These are phyloP conservation scores for Todiramphus chloris DNA, from an alignment of 2,113 vertebrate species.

Conservation along the genomic window DNA sequence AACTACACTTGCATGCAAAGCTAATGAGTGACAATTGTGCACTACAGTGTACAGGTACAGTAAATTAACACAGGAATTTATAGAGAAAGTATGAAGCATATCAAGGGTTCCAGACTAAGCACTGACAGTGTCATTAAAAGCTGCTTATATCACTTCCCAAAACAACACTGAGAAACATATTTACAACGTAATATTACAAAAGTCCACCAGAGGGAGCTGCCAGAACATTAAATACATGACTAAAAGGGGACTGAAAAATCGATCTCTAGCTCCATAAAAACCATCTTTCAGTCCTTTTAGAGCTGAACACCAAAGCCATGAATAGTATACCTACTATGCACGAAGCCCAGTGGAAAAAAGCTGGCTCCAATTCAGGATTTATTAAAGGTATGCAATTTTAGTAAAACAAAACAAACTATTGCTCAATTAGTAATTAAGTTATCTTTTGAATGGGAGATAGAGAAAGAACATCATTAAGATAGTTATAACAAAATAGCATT, in stretches of 20 bases:
- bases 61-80: background rate
- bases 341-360: background rate
- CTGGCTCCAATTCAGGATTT: background rate
- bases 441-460: background rate
- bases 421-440: background rate
- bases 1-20: background rate
- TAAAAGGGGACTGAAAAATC: background rate
- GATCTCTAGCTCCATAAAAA: background rate
- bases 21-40: background rate
- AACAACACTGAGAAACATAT: accelerated
- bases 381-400: background rate
- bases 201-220: constrained; percentile 45
- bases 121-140: background rate
- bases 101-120: background rate
- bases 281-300: background rate
- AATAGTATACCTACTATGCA: background rate
- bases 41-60: background rate
- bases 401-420: background rate
- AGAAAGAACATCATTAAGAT: background rate
- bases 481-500: background rate
- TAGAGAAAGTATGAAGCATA: background rate
- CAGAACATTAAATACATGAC: background rate
- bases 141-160: accelerated
- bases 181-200: background rate
- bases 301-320: background rate